phyloP scores from a whole-genome alignment of 2,797 vertebrate species.

The Hoplostethus mediterraneus region DNA sequence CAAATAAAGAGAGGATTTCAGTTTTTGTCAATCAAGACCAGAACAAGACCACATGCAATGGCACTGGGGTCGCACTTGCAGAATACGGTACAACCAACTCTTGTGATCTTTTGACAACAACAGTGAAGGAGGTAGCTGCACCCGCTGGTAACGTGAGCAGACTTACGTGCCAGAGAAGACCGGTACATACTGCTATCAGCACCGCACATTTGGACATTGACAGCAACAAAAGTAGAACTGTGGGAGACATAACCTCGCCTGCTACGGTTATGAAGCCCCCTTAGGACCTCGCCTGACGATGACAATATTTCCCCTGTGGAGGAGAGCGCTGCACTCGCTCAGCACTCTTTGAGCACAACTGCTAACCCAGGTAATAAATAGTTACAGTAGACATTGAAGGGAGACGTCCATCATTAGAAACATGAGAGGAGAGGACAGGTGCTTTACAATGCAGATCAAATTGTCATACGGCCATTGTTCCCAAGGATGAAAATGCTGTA shows the following conservation, averaged over 20 bases:
- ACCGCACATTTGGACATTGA: background rate
- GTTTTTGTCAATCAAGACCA: background rate
- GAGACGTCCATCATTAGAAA: background rate
- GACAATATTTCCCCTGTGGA: background rate
- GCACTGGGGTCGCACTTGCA: background rate
- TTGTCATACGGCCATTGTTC: background rate
- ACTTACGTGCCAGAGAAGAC: background rate
- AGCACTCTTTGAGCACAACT: too few species aligned
- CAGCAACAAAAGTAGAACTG: background rate
- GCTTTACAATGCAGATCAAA: background rate
- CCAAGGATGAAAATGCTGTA: background rate
- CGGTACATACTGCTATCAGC: background rate
- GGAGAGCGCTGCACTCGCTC: background rate
- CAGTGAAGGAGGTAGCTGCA: slow-evolving; percentile 9
- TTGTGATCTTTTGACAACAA: background rate
- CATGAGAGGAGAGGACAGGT: too few species aligned
- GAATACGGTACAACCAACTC: background rate
- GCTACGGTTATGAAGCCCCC: background rate
- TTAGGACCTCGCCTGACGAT: background rate
- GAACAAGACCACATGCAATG: background rate
- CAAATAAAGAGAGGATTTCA: background rate
- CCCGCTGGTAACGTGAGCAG: background rate
- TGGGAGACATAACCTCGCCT: background rate
- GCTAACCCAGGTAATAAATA: slow-evolving; percentile 33
- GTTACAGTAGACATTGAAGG: too few species aligned